phyloP scores from a whole-genome alignment of 2,888 invertebrate genomes.

The Molorchus minor region DNA sequence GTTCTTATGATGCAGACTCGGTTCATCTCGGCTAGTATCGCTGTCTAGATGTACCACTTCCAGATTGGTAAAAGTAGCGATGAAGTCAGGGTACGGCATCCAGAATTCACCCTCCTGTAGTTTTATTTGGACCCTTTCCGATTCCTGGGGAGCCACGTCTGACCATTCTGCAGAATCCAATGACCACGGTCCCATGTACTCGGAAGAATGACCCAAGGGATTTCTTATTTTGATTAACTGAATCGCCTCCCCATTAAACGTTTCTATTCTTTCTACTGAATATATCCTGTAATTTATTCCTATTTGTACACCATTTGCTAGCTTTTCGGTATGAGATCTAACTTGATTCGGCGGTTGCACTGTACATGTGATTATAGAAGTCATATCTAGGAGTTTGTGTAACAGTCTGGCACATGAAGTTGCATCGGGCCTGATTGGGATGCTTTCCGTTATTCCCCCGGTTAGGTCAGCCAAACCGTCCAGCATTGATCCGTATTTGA shows the following conservation, averaged over 20 bases:
- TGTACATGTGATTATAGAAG: conserved; percentile 84
- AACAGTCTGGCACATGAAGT: conserved; percentile 74
- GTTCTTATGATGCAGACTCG: conserved; percentile 77
- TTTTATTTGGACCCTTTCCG: conserved; percentile 71
- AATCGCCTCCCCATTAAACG: conserved; percentile 74
- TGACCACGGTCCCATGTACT: conserved; percentile 77
- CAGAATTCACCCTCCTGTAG: conserved; percentile 62
- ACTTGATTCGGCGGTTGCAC: conserved; percentile 67
- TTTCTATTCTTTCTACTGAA: conserved; percentile 78
- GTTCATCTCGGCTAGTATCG: conserved; percentile 87
- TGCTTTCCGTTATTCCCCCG: conserved; percentile 87
- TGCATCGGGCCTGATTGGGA: conserved; percentile 76
- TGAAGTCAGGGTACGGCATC: conserved; percentile 86
- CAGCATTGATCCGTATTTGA: conserved; percentile 89
- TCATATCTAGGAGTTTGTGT: conserved; percentile 78
- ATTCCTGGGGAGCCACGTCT: conserved; percentile 76
- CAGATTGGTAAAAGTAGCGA: conserved; percentile 81
- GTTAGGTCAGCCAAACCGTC: conserved; percentile 90
- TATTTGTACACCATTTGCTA: conserved; percentile 74
- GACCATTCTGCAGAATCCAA: conserved; percentile 79
- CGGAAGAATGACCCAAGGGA: conserved; percentile 71
- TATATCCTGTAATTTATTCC: conserved; percentile 84
- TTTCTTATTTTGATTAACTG: conserved; percentile 77
- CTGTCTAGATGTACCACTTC: conserved; percentile 81
- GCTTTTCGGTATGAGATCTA: conserved; percentile 65